Evolutionary conservation across 2,888 invertebrate species (phyloP).

Genomic region (Aspidiotus rigidus): DNA sequence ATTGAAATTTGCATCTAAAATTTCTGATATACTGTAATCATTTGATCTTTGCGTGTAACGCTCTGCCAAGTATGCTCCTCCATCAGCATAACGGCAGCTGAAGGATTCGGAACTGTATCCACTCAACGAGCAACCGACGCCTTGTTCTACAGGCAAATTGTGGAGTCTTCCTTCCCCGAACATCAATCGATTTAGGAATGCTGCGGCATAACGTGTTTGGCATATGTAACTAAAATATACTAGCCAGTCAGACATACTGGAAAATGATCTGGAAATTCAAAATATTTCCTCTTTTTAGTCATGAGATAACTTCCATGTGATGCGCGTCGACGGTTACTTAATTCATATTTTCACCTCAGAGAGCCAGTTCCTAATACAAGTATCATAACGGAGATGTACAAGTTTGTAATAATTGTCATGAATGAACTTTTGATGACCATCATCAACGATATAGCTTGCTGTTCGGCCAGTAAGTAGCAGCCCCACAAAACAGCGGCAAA

Average conservation of each 20-base stretch:
- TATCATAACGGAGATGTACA: constrained; percentile 65
- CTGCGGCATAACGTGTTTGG: constrained; percentile 69
- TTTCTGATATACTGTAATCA: constrained; percentile 47
- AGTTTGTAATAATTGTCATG: constrained; percentile 64
- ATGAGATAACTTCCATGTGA: neutral
- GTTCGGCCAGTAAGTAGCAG: constrained; percentile 75
- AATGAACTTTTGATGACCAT: constrained; percentile 70
- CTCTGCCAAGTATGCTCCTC: constrained; percentile 61
- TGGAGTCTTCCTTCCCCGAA: constrained; percentile 46
- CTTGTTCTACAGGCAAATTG: constrained; percentile 30
- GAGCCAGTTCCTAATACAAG: constrained; percentile 61
- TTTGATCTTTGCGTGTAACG: constrained; percentile 54
- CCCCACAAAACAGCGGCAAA: constrained; percentile 70
- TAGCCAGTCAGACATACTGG: constrained; percentile 70
- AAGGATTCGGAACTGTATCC: constrained; percentile 40
- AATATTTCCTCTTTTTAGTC: neutral
- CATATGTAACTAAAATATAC: constrained; percentile 69
- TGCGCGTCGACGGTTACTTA: neutral
- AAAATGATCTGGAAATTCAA: constrained; percentile 53
- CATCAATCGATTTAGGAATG: constrained; percentile 61
- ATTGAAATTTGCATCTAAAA: constrained; percentile 64
- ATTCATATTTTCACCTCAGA: constrained; percentile 52
- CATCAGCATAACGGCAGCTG: constrained; percentile 59
- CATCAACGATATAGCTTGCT: constrained; percentile 70
- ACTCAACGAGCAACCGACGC: constrained; percentile 50